These are phyloP conservation scores for Callyntrura guangdongensis DNA, from an alignment of 2,888 invertebrate species.

Conservation along the genomic window DNA sequence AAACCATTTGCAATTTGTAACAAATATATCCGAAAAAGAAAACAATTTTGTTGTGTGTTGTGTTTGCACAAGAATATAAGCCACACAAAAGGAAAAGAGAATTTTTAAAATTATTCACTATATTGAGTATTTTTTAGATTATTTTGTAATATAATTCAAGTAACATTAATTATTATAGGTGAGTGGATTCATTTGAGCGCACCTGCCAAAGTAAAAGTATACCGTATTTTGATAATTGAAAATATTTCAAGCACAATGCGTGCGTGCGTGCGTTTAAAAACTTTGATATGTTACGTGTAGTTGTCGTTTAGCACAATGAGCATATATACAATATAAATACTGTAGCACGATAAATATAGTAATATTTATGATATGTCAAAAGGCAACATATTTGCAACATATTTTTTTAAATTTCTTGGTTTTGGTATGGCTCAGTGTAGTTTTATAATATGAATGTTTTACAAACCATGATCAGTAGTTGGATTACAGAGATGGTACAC, in stretches of 20 bases:
- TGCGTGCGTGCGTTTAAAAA: slow-evolving; percentile 9
- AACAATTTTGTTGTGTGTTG: slow-evolving; percentile 26
- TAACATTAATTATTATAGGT: slow-evolving; percentile 41
- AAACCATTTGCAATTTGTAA: slow-evolving; percentile 3
- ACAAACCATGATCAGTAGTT: not conserved
- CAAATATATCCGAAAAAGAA: slow-evolving; percentile 14
- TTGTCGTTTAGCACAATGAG: slow-evolving; percentile 35
- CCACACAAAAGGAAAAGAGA: slow-evolving; percentile 26
- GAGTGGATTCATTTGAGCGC: slow-evolving; percentile 14
- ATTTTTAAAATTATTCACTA: too few species aligned
- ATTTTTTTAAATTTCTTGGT: not conserved
- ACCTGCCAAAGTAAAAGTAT: slow-evolving; percentile 35
- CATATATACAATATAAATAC: slow-evolving; percentile 10
- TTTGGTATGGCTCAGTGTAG: slow-evolving; percentile 37
- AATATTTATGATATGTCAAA: not conserved
- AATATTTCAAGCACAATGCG: slow-evolving; percentile 3
- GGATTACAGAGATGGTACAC: slow-evolving; percentile 26
- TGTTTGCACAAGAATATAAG: slow-evolving; percentile 36
- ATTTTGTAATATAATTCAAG: slow-evolving; percentile 22
- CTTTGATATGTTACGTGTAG: slow-evolving; percentile 20
- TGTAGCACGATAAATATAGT: slow-evolving; percentile 16
- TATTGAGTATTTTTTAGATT: slow-evolving; percentile 24
- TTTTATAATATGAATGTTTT: slow-evolving; percentile 7
- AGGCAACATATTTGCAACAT: slow-evolving; percentile 16
- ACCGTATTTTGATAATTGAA: not conserved